Conservation (phyloP, 2,888 invertebrate genomes). For the Crocallis elinguaria region DNA sequence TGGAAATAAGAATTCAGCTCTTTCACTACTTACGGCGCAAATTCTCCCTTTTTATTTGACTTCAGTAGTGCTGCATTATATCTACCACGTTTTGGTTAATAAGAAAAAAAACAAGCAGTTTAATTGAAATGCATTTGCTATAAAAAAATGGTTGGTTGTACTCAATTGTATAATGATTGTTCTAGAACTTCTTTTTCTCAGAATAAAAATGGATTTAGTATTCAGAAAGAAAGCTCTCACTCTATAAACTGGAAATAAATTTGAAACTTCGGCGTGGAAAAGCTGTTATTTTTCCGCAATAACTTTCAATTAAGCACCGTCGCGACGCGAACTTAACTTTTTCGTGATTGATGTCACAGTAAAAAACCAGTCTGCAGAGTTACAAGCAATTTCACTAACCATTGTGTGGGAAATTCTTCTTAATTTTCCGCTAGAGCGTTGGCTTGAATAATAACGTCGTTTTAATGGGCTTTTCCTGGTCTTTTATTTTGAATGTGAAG, state of each 20-base stretch:
- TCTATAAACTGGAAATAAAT: constrained; percentile 38
- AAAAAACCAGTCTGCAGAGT: constrained; percentile 49
- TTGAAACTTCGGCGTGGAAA: constrained; percentile 31
- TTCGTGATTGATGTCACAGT: constrained; percentile 54
- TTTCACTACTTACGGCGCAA: constrained; percentile 43
- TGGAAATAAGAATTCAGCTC: constrained; percentile 49
- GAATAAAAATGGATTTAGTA: constrained; percentile 13
- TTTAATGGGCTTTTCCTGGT: constrained; percentile 65
- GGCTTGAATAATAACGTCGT: constrained; percentile 66
- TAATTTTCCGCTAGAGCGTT: constrained; percentile 72
- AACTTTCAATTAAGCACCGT: constrained; percentile 54
- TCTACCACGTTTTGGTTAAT: neutral
- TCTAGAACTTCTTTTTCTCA: neutral
- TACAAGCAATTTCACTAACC: constrained; percentile 60
- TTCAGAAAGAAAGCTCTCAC: constrained; percentile 15
- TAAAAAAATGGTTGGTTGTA: too few species aligned
- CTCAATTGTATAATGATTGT: neutral
- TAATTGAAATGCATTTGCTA: neutral
- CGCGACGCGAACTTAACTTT: constrained; percentile 45
- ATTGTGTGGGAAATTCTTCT: constrained; percentile 67
- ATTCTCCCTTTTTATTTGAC: constrained; percentile 33
- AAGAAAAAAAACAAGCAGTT: neutral
- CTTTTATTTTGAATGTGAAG: constrained; percentile 59
- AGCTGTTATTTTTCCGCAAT: constrained; percentile 43
- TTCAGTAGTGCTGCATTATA: neutral